These are phyloP conservation scores for Brachionus manjavacas DNA, from an alignment of 1,140 invertebrate genomes.

Conservation along the genomic window DNA sequence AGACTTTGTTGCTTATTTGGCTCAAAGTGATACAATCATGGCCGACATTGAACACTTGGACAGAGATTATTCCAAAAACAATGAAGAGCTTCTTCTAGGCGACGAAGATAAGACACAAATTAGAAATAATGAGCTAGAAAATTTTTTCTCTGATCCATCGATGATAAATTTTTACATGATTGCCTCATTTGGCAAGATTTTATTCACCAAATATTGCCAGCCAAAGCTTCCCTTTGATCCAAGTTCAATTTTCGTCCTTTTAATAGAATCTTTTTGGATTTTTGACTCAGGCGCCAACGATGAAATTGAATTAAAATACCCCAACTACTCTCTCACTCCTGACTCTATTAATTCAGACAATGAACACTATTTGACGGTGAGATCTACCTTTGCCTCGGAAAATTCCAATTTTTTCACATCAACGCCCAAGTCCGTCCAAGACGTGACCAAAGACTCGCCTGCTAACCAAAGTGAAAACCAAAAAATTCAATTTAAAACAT, in stretches of 20 bases:
- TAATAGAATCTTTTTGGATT: not conserved
- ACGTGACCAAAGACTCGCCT: no score
- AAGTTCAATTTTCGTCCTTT: not conserved
- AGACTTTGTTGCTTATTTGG: not conserved
- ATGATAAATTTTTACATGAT: not conserved
- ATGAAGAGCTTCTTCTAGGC: not conserved
- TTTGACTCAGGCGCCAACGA: not conserved
- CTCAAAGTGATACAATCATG: not conserved
- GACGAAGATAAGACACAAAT: not conserved
- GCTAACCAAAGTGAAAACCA: not conserved
- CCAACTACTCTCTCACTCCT: not conserved
- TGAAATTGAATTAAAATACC: not conserved
- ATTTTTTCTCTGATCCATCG: not conserved
- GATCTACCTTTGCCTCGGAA: not conserved
- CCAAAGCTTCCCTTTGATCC: not conserved
- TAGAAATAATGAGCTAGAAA: not conserved
- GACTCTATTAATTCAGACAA: not conserved
- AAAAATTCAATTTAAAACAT: not conserved
- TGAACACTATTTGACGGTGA: not conserved
- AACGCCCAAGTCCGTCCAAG: not conserved
- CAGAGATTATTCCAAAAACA: not conserved
- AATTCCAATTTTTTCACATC: not conserved
- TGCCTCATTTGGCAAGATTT: not conserved
- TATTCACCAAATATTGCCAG: not conserved
- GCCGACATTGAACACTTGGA: conserved; percentile 1